Conservation (phyloP, 2,888 invertebrate genomes). For the Cheilosia vulpina region DNA sequence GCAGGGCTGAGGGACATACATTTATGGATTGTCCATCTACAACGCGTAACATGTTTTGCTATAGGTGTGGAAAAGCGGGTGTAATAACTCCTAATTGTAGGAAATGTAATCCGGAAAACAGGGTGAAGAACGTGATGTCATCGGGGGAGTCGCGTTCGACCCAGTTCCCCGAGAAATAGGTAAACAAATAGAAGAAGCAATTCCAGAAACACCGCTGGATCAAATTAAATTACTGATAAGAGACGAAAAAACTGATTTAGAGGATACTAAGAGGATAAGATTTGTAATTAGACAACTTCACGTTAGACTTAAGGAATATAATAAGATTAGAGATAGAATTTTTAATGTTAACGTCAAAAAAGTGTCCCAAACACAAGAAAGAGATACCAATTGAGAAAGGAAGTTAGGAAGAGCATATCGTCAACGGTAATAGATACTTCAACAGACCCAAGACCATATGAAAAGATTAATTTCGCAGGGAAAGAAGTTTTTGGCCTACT, state of each 20-base stretch:
- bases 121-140: neutral
- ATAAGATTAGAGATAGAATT: conserved; percentile 2
- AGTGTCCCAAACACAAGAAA: neutral
- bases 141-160: conserved; percentile 19
- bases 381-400: neutral
- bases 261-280: too few species aligned
- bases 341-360: neutral
- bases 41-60: neutral
- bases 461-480: neutral
- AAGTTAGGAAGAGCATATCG: neutral
- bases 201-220: neutral
- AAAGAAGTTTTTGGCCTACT: neutral
- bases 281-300: conserved; percentile 1
- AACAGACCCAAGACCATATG: conserved; percentile 6
- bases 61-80: neutral
- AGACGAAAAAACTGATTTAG: too few species aligned
- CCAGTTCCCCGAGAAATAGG: neutral
- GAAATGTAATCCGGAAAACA: conserved; percentile 10
- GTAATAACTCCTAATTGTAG: conserved; percentile 9
- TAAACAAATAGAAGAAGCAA: neutral
- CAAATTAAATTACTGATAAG: too few species aligned
- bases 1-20: neutral
- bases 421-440: neutral
- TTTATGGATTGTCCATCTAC: neutral
- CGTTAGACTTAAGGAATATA: conserved; percentile 5